phyloP scores from a whole-genome alignment of 2,113 vertebrate species.

The Todiramphus saurophagus region DNA sequence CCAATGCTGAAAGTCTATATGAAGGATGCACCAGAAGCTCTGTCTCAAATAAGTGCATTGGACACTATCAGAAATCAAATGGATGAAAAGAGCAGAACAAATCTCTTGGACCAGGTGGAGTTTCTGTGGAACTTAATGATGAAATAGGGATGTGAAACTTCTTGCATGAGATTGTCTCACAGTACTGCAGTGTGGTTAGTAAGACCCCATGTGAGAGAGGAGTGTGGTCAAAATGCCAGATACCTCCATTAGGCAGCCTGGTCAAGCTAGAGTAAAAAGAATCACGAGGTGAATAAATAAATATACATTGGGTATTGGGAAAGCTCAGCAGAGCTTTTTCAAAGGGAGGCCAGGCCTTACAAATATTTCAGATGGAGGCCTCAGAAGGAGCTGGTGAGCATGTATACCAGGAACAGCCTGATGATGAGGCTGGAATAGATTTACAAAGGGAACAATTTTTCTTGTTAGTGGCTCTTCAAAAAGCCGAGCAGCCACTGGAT shows the following conservation, averaged over 20 bases:
- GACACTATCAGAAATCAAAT: not conserved
- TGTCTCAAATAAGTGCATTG: not conserved
- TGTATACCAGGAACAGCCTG: not conserved
- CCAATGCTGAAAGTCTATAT: not conserved
- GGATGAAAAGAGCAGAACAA: not conserved
- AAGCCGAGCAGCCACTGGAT: not conserved
- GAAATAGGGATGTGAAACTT: not conserved
- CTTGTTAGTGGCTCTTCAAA: not conserved
- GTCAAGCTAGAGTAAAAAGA: not conserved
- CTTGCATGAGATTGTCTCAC: not conserved
- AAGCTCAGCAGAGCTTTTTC: not conserved
- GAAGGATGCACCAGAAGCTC: not conserved
- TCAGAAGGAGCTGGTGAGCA: not conserved
- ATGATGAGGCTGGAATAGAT: not conserved
- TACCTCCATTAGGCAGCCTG: not conserved
- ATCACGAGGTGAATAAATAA: not conserved
- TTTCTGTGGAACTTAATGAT: not conserved
- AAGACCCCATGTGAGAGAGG: not conserved
- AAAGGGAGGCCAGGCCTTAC: not conserved
- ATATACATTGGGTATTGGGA: not conserved
- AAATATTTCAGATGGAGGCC: not conserved
- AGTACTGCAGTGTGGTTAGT: not conserved
- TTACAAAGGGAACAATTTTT: not conserved
- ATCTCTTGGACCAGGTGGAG: not conserved
- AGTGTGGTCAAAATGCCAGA: not conserved